Percentiles rank a stretch among this genome's conserved stretches.
Evolutionary conservation across 2,797 vertebrate genomes (phyloP).

Genomic region (Alosa sapidissima): DNA sequence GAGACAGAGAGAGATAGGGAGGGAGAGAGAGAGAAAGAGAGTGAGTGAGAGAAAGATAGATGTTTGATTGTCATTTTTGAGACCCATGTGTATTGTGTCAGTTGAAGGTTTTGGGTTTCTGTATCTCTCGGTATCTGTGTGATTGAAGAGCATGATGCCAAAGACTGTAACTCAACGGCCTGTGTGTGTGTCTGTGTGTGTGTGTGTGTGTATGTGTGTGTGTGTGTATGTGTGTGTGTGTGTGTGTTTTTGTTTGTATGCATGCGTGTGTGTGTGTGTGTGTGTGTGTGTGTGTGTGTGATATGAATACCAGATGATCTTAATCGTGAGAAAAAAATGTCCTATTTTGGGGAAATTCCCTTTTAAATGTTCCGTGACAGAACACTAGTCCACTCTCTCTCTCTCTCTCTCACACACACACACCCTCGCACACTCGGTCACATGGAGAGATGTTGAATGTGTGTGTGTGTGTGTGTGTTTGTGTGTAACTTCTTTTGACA

Average conservation of each 20-base stretch:
- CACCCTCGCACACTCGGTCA: not conserved
- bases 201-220: not conserved
- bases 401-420: not conserved
- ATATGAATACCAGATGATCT: not conserved
- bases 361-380: not conserved
- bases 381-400: not conserved
- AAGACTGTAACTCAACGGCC: not conserved
- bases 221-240: not conserved
- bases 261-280: not conserved
- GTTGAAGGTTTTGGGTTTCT: too few relatives aligned
- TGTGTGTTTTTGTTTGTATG: not conserved
- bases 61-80: too few relatives aligned
- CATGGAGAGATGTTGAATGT: not conserved
- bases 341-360: not conserved
- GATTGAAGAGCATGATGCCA: not conserved
- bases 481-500: not conserved
- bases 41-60: not conserved
- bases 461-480: not conserved
- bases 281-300: not conserved
- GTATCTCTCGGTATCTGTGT: not conserved
- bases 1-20: not conserved
- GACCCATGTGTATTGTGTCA: too few relatives aligned
- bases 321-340: not conserved
- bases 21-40: constrained; percentile 26
- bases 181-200: not conserved